A percentile compares a stretch with the other conserved stretches of the same genome.
Evolutionary conservation across 2,888 invertebrate species (phyloP).

Genomic region (Ellobium chinense): DNA sequence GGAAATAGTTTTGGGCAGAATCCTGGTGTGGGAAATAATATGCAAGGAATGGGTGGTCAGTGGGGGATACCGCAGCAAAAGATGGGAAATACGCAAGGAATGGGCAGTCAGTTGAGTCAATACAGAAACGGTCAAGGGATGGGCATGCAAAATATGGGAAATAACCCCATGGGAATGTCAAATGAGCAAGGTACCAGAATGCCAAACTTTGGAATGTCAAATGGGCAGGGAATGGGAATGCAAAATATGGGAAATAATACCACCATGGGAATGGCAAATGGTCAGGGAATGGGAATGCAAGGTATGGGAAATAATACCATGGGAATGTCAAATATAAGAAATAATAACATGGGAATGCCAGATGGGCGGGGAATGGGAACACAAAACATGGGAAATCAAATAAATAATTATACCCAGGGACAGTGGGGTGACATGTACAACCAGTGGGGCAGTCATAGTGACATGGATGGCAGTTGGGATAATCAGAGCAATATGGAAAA

Average conservation of each 20-base stretch:
- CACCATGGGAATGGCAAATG: neutral
- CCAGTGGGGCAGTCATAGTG: too few species aligned
- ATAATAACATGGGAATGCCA: neutral
- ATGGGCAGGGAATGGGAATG: neutral
- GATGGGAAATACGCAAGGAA: neutral
- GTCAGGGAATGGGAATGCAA: neutral
- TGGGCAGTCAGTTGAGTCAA: neutral
- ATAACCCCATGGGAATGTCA: neutral
- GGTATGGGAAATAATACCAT: neutral
- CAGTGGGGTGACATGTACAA: too few species aligned
- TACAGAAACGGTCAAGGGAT: neutral
- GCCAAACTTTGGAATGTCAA: neutral
- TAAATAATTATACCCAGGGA: too few species aligned
- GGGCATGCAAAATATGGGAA: neutral
- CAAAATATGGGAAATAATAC: neutral
- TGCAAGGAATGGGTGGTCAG: neutral
- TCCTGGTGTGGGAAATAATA: neutral
- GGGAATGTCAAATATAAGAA: too few species aligned
- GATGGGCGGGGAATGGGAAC: too few species aligned
- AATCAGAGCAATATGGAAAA: too few species aligned
- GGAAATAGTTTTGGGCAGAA: neutral
- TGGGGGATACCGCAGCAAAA: neutral
- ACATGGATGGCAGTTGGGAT: too few species aligned
- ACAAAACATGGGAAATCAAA: too few species aligned
- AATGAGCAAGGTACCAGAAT: neutral